A percentile compares a stretch with the other conserved stretches of the same genome.
Evolutionary conservation across 2,113 vertebrate species (phyloP).

Genomic region (Epinephelus lanceolatus): DNA sequence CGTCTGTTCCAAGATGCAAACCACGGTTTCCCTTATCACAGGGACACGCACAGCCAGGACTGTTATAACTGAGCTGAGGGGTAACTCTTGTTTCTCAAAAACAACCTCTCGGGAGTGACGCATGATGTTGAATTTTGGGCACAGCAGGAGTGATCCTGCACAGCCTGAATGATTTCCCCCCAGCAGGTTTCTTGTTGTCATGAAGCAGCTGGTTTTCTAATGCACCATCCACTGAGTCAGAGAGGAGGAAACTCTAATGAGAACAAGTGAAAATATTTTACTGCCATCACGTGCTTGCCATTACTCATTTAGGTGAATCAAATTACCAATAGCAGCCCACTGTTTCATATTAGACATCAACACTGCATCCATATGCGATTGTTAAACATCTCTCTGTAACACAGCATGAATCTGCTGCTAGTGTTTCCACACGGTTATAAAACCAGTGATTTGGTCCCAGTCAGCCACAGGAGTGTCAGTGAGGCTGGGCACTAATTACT

Average conservation of each 20-base stretch:
- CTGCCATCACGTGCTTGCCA: neutral
- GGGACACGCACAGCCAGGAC: neutral
- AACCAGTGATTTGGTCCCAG: neutral
- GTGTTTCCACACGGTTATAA: neutral
- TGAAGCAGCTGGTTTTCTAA: constrained; percentile 26
- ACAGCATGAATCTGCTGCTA: neutral
- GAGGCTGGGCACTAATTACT: too few species aligned
- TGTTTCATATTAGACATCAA: constrained; percentile 3
- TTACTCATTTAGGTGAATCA: constrained; percentile 3
- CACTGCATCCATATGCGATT: neutral
- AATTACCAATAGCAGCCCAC: neutral
- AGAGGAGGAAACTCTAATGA: constrained; percentile 2
- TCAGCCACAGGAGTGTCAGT: neutral
- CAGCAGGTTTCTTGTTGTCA: neutral
- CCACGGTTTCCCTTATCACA: constrained; percentile 2
- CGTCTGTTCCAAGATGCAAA: constrained; percentile 39
- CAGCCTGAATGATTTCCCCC: constrained; percentile 11
- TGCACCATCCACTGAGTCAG: neutral
- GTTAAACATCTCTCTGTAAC: neutral
- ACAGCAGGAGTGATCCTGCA: constrained; percentile 18
- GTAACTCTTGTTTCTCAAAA: neutral
- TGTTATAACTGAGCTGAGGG: neutral
- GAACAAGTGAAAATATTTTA: neutral
- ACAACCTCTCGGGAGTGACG: constrained; percentile 6
- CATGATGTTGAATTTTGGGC: neutral